phyloP scores from a whole-genome alignment of 1,140 invertebrate species.

The Cataglyphis hispanica region DNA sequence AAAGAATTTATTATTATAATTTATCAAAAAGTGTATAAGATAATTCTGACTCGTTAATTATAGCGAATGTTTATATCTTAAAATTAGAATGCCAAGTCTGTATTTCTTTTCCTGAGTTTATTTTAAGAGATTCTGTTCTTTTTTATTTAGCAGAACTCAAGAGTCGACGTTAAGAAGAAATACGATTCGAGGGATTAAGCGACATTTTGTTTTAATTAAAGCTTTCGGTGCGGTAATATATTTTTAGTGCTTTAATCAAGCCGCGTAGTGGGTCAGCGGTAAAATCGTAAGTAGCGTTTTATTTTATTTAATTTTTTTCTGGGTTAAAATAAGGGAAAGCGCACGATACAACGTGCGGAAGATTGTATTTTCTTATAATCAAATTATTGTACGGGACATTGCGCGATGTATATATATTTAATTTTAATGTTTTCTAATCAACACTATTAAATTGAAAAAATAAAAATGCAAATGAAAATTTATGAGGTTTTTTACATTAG shows the following conservation, averaged over 20 bases:
- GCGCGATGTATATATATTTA: neutral
- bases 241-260: slow-evolving; percentile 64
- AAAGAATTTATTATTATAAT: neutral
- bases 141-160: slow-evolving; percentile 17
- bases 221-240: slow-evolving; percentile 39
- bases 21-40: no score
- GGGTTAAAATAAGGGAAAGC: slow-evolving; percentile 26
- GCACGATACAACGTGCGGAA: neutral
- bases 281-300: slow-evolving; percentile 54
- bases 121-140: neutral
- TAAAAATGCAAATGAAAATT: slow-evolving; percentile 33
- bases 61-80: neutral
- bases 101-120: neutral
- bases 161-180: slow-evolving; percentile 21
- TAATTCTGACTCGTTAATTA: neutral
- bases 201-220: slow-evolving; percentile 60
- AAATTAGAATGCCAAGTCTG: neutral
- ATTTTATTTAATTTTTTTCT: no score
- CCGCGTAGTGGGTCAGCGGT: slow-evolving; percentile 11
- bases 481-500: slow-evolving; percentile 21
- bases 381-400: neutral
- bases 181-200: slow-evolving; percentile 43
- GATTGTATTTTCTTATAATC: neutral
- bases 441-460: slow-evolving; percentile 18
- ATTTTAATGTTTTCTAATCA: slow-evolving; percentile 24